Base-by-base conservation (phyloP, 2,797 vertebrate species). In the Spea hammondii region DNA sequence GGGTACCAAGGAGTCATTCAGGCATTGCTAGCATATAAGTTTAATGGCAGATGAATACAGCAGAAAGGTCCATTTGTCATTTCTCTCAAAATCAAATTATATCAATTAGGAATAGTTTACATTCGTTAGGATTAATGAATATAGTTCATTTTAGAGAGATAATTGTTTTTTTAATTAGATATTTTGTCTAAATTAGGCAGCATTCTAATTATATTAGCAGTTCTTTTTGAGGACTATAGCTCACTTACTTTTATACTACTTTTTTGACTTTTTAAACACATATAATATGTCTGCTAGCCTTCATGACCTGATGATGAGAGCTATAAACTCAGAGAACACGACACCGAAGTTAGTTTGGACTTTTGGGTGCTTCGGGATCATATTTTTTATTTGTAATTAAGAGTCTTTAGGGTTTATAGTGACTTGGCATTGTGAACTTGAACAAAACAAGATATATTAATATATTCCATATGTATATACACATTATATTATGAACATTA, bases 31-130 rank as follows among this genome's bases (percentile, higher is more conserved):
- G 45, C 70, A 72, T 49, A 74, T 64, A 47, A 64, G 17, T 74
- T 50, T 74, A 50, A 74, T 74, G 57, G 59, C 47, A 64, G 59
- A 62, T 62, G 14, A 62, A 62, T 55, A 62, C 49, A 46, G 12
- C 32, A 71, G 46, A 78, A 65, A 71, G 57, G 50, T n/a, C 45
- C 53, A 54, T 13, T 70, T 70, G 32, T 55, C 64, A 67, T 66
- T 75, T n/a, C 7, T 51, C 76, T 78, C 65, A 49, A 71, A 71
- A 49, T 71, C 68, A 71, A 54, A 54, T 78, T 62, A 78, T 71
- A 13, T 14, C 50, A 71, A 70, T 71, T 71, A 71, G 59, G 44
- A 65, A 67, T 59, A 14, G 65, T 68, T 59, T 47, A n/a, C 32
- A 51, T 6, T 11, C 14, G 54, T 49, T 49, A 76, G 67, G 65